Conservation (phyloP, 1,140 invertebrate genomes). For the Pomacea maculata region DNA sequence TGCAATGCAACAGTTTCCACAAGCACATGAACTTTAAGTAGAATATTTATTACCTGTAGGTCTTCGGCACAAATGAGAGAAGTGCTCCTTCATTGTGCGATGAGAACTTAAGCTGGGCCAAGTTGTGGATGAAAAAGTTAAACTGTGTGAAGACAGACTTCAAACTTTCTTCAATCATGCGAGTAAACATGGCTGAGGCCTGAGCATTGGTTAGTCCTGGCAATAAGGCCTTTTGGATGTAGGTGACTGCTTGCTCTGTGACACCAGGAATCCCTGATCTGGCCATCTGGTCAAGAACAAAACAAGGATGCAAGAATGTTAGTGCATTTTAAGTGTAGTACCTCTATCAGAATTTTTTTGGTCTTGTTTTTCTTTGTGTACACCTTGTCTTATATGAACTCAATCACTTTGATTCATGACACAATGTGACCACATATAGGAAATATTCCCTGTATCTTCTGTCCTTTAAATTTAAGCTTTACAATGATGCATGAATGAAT, state of each 20-base stretch:
- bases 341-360: no score
- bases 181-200: slow-evolving; percentile 80
- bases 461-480: no score
- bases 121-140: slow-evolving; percentile 97
- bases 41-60: slow-evolving; percentile 81
- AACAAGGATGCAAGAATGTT: neutral
- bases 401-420: no score
- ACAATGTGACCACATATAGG: no score
- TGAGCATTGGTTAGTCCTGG: slow-evolving; percentile 92
- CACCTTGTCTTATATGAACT: no score
- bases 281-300: slow-evolving; percentile 75
- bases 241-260: slow-evolving; percentile 87
- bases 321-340: no score
- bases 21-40: neutral
- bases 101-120: slow-evolving; percentile 92
- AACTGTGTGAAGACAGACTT: slow-evolving; percentile 88
- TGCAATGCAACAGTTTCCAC: neutral
- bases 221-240: slow-evolving; percentile 89
- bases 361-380: no score
- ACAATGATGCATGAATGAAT: no score
- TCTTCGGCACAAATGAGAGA: slow-evolving; percentile 92
- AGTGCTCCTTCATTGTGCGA: slow-evolving; percentile 82
- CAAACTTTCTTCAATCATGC: slow-evolving; percentile 66
- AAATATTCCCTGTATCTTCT: no score
- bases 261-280: slow-evolving; percentile 94